phyloP scores from a whole-genome alignment of 2,113 vertebrate genomes.

The Trichomycterus rosablanca region DNA sequence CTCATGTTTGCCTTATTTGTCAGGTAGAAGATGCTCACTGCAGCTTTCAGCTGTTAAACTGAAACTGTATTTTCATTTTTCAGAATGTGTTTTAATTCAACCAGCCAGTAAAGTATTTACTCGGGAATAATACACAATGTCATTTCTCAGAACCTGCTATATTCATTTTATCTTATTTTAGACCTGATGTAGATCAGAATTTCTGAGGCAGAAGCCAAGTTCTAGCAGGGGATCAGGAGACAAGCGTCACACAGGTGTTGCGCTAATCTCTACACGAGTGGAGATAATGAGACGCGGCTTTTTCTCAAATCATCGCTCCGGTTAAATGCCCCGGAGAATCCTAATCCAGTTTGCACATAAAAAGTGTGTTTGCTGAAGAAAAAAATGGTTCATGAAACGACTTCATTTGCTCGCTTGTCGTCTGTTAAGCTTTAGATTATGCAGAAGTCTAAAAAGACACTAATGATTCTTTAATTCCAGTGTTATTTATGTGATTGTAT shows the following conservation, averaged over 20 bases:
- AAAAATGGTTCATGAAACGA: slow-evolving; percentile 2
- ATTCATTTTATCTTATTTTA: neutral
- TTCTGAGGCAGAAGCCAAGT: slow-evolving; percentile 4
- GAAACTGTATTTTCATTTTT: slow-evolving; percentile 10
- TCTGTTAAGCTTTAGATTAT: neutral
- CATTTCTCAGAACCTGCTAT: neutral
- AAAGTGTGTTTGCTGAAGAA: slow-evolving; percentile 19
- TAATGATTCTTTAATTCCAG: neutral
- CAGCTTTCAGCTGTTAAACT: neutral
- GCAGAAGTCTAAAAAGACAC: neutral
- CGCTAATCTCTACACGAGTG: slow-evolving; percentile 28
- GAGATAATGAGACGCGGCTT: slow-evolving; percentile 37
- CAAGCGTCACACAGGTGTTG: slow-evolving; percentile 21
- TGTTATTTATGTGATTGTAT: neutral
- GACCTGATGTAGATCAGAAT: neutral
- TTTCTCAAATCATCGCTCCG: slow-evolving; percentile 10
- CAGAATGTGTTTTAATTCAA: slow-evolving; percentile 6
- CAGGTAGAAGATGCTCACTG: neutral
- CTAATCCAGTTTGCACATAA: slow-evolving; percentile 9
- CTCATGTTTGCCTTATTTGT: slow-evolving; percentile 13
- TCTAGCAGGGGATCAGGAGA: slow-evolving; percentile 6
- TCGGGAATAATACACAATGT: neutral
- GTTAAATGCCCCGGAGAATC: slow-evolving; percentile 14
- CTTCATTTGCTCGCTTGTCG: neutral
- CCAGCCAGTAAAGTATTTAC: slow-evolving; percentile 14